A percentile compares a stretch with the other conserved stretches of the same genome.
phyloP scores from a whole-genome alignment of 2,888 invertebrate species.

The Elaeidobius kamerunicus region DNA sequence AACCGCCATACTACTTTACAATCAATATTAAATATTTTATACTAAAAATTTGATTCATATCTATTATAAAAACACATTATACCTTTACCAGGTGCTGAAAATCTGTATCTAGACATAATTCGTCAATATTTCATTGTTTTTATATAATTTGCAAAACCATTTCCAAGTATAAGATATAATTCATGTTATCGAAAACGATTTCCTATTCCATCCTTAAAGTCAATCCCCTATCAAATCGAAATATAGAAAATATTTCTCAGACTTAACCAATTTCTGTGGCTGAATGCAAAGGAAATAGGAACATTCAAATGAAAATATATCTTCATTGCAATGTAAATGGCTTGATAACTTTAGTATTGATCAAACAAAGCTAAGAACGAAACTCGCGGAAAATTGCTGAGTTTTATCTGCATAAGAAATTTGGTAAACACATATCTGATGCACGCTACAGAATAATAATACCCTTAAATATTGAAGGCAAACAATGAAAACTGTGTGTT shows the following conservation, averaged over 20 bases:
- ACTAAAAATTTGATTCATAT: no score
- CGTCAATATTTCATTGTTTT: no score
- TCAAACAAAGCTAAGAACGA: conserved; percentile 12
- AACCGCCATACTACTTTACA: no score
- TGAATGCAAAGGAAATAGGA: conserved; percentile 18
- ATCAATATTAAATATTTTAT: no score
- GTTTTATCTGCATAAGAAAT: conserved; percentile 11
- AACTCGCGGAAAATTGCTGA: conserved; percentile 7
- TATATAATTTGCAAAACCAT: conserved; percentile 16
- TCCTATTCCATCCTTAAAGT: conserved; percentile 1
- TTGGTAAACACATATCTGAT: conserved; percentile 7
- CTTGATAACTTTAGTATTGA: conserved; percentile 12
- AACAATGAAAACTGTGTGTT: not conserved
- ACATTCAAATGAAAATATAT: conserved; percentile 22
- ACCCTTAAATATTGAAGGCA: not conserved
- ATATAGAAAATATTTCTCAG: conserved; percentile 11
- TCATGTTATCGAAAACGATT: no score
- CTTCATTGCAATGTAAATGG: conserved; percentile 20
- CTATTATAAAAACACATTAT: no score
- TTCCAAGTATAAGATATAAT: no score
- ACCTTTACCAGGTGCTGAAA: no score
- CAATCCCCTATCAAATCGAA: conserved; percentile 15
- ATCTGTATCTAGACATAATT: no score
- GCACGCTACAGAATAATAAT: conserved; percentile 4
- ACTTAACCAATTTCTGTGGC: conserved; percentile 17